These are phyloP conservation scores for Calcarius lapponicus DNA, from an alignment of 2,797 vertebrate genomes.

Conservation along the genomic window DNA sequence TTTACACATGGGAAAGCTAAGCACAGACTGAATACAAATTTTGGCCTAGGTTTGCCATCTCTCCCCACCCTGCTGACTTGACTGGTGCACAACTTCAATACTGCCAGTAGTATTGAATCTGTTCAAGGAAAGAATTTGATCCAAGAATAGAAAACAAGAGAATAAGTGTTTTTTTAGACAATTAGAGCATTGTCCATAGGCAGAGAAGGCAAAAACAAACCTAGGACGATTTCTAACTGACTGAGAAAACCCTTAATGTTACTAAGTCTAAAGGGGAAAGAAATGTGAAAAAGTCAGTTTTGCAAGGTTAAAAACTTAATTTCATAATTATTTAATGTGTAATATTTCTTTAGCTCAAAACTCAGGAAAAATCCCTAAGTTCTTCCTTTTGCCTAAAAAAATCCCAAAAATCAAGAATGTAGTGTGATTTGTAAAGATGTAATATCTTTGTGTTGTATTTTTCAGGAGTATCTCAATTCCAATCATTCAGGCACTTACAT, in stretches of 20 bases:
- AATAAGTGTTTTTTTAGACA: neutral
- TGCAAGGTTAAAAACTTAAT: neutral
- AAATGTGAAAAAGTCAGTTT: neutral
- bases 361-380: neutral
- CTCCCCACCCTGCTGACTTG: neutral
- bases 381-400: neutral
- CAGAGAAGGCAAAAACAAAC: neutral
- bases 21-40: neutral
- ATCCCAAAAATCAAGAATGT: neutral
- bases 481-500: neutral
- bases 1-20: rapidly evolving
- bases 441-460: neutral
- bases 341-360: neutral
- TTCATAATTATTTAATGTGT: neutral
- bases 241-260: rapidly evolving
- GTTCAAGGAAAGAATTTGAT: neutral
- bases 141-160: neutral
- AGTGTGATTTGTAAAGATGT: neutral
- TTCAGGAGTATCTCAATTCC: neutral
- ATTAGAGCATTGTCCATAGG: neutral
- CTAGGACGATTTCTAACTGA: neutral
- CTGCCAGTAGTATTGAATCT: neutral
- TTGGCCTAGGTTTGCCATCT: neutral
- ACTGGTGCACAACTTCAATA: rapidly evolving
- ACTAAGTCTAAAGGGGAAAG: neutral